Evolutionary conservation across 2,888 invertebrate species (phyloP).

Genomic region (Philereme vetulata): DNA sequence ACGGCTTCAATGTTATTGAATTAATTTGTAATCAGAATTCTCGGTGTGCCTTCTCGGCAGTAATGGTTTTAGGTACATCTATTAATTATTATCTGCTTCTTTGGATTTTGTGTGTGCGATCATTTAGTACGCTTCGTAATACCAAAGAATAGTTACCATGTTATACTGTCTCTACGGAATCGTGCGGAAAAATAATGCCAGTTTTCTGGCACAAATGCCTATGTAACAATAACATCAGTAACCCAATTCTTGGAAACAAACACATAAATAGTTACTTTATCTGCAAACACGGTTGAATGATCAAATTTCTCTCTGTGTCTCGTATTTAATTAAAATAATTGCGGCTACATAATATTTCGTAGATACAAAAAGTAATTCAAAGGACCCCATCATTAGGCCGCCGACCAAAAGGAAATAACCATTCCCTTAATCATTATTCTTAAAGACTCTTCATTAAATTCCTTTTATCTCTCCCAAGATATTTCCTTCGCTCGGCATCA

Average conservation of each 20-base stretch:
- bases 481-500: constrained; percentile 81
- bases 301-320: constrained; percentile 36
- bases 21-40: constrained; percentile 83
- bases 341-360: constrained; percentile 66
- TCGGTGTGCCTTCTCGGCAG: constrained; percentile 73
- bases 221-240: constrained; percentile 20
- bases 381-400: constrained; percentile 78
- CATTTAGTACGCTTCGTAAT: constrained; percentile 28
- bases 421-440: constrained; percentile 83
- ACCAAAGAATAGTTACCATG: neutral
- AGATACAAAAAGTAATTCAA: constrained; percentile 76
- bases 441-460: constrained; percentile 84
- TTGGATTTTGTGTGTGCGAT: constrained; percentile 33
- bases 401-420: constrained; percentile 80
- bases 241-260: constrained; percentile 14
- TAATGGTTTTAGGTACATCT: constrained; percentile 56
- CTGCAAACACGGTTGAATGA: constrained; percentile 20
- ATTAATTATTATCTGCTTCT: constrained; percentile 43
- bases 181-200: constrained; percentile 25
- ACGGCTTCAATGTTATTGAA: constrained; percentile 81
- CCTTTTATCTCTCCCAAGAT: constrained; percentile 83
- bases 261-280: constrained; percentile 18
- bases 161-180: constrained; percentile 28
- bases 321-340: constrained; percentile 68
- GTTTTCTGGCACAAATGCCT: constrained; percentile 20